A percentile compares a stretch with the other conserved stretches of the same genome.
Conservation (phyloP, 2,888 invertebrate genomes). For the Acleris laterana region DNA sequence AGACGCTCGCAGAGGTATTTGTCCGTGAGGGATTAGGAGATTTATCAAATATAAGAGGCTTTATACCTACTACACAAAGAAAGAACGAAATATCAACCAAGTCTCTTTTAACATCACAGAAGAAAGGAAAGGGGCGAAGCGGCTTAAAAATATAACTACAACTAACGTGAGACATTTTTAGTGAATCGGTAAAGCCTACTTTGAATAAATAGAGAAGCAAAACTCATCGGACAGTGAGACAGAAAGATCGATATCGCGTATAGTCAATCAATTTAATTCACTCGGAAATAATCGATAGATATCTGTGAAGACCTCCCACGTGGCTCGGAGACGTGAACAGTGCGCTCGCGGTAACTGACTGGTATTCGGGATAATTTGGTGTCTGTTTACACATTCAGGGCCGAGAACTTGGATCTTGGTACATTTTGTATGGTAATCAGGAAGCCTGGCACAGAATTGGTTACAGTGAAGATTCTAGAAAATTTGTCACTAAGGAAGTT, state of each 20-base stretch:
- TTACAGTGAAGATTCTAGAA: slow-evolving; percentile 42
- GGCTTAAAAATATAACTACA: no score
- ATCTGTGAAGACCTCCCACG: slow-evolving; percentile 61
- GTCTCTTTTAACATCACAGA: no score
- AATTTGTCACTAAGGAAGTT: slow-evolving; percentile 25
- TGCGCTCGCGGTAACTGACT: slow-evolving; percentile 40
- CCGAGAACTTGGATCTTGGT: no score
- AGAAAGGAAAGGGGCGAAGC: no score
- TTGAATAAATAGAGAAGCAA: slow-evolving; percentile 22
- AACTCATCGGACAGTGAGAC: slow-evolving; percentile 30
- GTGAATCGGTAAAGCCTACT: not conserved
- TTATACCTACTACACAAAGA: no score
- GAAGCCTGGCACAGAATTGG: no score
- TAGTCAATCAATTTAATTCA: slow-evolving; percentile 54
- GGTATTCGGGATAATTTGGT: slow-evolving; percentile 60
- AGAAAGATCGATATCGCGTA: slow-evolving; percentile 38
- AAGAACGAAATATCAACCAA: no score
- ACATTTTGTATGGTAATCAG: no score
- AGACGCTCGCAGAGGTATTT: slow-evolving; percentile 38
- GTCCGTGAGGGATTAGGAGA: slow-evolving; percentile 48
- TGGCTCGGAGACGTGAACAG: slow-evolving; percentile 44
- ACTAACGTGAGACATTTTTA: no score
- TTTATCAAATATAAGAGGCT: slow-evolving; percentile 10
- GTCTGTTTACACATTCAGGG: slow-evolving; percentile 40
- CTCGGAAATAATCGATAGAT: slow-evolving; percentile 47